phyloP scores from a whole-genome alignment of 2,888 invertebrate genomes.

The Carpatolechia fugitivella region DNA sequence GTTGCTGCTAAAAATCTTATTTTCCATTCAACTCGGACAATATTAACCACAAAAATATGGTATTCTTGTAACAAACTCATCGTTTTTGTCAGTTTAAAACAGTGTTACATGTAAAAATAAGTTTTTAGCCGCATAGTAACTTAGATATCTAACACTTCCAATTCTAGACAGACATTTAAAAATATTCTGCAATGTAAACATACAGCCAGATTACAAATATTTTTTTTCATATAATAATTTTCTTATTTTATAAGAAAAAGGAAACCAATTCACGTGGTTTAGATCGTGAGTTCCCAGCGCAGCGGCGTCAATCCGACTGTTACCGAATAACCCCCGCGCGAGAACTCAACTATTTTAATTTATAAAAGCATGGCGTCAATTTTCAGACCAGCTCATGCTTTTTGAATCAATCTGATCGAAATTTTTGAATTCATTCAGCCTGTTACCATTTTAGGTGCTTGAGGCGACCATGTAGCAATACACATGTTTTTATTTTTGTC shows the following conservation, averaged over 20 bases:
- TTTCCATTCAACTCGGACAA: neutral
- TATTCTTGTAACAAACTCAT: too few species aligned
- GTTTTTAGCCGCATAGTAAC: too few species aligned
- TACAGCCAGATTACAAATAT: too few species aligned
- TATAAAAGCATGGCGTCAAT: conserved; percentile 38
- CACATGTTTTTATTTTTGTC: conserved; percentile 40
- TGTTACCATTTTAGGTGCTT: conserved; percentile 34
- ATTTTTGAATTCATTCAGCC: conserved; percentile 36
- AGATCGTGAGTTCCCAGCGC: neutral
- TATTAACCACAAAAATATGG: too few species aligned
- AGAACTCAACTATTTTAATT: conserved; percentile 25
- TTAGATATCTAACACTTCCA: too few species aligned
- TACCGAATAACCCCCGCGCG: neutral
- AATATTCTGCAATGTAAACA: too few species aligned
- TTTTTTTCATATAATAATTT: too few species aligned
- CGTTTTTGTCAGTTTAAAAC: too few species aligned
- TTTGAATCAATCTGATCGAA: conserved; percentile 30
- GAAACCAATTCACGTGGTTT: conserved; percentile 11
- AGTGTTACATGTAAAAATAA: too few species aligned
- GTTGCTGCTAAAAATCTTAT: neutral
- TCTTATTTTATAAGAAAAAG: too few species aligned
- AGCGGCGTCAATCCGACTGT: too few species aligned
- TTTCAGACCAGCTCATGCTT: conserved; percentile 35
- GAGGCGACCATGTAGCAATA: conserved; percentile 54
- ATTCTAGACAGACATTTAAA: too few species aligned